Evolutionary conservation across 2,113 vertebrate genomes (phyloP).

Genomic region (Corvus cornix): DNA sequence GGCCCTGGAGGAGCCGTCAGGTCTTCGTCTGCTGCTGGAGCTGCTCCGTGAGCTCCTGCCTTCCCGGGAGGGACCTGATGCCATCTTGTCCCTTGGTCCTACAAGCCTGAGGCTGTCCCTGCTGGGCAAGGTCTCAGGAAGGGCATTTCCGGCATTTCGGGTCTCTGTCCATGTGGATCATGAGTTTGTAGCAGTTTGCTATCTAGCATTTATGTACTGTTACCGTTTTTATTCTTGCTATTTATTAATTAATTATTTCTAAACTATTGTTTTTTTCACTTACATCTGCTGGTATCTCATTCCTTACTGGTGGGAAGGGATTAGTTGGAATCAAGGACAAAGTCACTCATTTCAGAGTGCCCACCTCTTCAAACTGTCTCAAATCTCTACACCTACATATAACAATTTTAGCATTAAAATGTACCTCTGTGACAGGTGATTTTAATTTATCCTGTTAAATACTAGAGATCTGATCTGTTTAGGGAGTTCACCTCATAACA

Average conservation of each 20-base stretch:
- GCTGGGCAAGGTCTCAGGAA: not conserved
- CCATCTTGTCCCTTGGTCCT: too few species aligned
- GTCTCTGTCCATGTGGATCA: rapidly evolving
- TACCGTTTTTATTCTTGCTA: not conserved
- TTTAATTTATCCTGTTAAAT: not conserved
- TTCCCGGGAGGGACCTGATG: too few species aligned
- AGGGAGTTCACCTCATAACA: not conserved
- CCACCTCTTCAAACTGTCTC: not conserved
- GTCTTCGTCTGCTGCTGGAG: not conserved
- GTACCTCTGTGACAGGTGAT: not conserved
- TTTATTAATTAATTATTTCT: too few species aligned
- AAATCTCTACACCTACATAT: not conserved
- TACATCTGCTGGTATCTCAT: not conserved
- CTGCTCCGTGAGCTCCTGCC: not conserved
- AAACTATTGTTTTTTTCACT: not conserved
- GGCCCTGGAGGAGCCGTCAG: rapidly evolving
- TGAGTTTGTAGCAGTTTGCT: not conserved
- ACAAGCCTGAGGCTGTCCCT: not conserved
- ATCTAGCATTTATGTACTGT: not conserved
- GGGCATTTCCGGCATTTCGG: too few species aligned
- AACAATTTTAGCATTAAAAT: not conserved
- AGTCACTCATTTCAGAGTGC: not conserved
- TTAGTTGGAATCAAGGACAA: not conserved
- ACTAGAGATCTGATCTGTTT: not conserved
- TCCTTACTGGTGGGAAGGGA: not conserved